Conservation (phyloP, 2,888 invertebrate genomes). For the Drosophila infuscata region DNA sequence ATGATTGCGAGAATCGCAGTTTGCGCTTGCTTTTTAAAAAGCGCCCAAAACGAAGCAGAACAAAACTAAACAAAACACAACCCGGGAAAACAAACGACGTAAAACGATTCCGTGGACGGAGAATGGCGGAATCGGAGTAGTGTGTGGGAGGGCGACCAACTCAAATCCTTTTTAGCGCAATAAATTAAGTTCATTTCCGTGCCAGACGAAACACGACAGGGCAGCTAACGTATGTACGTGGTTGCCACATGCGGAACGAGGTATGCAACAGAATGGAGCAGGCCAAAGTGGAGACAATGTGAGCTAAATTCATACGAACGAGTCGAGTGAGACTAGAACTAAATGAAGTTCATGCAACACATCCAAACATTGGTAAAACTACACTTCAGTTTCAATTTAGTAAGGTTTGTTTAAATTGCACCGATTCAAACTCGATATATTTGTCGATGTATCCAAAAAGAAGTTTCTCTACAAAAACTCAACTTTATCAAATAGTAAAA, state of each 20-base stretch:
- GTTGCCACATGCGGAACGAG: constrained; percentile 31
- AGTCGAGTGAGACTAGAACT: not conserved
- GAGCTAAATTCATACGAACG: not conserved
- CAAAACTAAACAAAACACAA: constrained; percentile 37
- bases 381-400: not conserved
- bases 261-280: constrained; percentile 11
- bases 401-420: not conserved
- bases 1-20: constrained; percentile 58
- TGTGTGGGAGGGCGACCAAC: constrained; percentile 40
- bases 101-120: constrained; percentile 7
- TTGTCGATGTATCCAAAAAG: not conserved
- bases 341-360: not conserved
- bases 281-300: not conserved
- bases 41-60: constrained; percentile 23
- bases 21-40: constrained; percentile 38
- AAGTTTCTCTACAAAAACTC: not conserved
- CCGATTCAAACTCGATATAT: not conserved
- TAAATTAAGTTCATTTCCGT: constrained; percentile 80
- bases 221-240: constrained; percentile 64
- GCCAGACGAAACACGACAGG: constrained; percentile 74
- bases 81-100: constrained; percentile 48
- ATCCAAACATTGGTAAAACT: not conserved
- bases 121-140: not conserved
- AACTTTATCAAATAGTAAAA: not conserved
- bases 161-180: constrained; percentile 77